Evolutionary conservation across 2,797 vertebrate species (phyloP).

Genomic region (Pseudopleuronectes americanus): DNA sequence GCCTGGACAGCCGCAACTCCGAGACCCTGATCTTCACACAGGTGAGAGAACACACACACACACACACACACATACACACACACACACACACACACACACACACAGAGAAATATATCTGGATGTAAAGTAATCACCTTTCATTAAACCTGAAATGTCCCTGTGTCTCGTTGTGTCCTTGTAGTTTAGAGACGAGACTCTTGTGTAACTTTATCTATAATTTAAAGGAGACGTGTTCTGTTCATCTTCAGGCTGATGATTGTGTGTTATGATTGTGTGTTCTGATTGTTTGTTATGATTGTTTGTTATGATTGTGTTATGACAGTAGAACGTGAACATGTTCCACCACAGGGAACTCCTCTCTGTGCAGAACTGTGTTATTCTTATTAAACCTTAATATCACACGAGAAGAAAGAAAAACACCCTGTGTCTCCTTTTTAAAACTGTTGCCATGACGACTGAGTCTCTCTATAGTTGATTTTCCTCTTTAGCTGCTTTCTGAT

Average conservation of each 20-base stretch:
- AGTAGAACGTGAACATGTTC: too few species aligned
- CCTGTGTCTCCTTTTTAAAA: background rate
- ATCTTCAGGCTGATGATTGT: too few species aligned
- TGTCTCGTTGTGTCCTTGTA: conserved; percentile 3
- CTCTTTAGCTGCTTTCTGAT: background rate
- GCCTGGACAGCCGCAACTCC: conserved; percentile 82
- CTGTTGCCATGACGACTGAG: background rate
- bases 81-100: background rate
- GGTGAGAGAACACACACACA: conserved; percentile 78
- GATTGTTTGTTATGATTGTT: too few species aligned
- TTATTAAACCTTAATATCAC: too few species aligned
- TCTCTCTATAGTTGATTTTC: conserved; percentile 7
- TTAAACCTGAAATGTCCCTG: too few species aligned
- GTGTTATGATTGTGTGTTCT: too few species aligned
- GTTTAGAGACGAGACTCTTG: conserved; percentile 14
- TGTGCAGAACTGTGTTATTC: too few species aligned
- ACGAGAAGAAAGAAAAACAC: too few species aligned
- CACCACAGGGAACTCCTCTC: too few species aligned
- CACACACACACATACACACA: background rate
- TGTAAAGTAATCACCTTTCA: background rate
- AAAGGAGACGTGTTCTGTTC: too few species aligned
- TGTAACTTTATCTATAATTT: background rate
- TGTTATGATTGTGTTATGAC: too few species aligned
- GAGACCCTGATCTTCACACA: conserved; percentile 93
- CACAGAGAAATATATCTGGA: too few species aligned